Percentiles rank a stretch among this genome's conserved stretches.
These are phyloP conservation scores for Muricea muricata DNA, from an alignment of 92 coral and sea anemone species.

Conservation along the genomic window DNA sequence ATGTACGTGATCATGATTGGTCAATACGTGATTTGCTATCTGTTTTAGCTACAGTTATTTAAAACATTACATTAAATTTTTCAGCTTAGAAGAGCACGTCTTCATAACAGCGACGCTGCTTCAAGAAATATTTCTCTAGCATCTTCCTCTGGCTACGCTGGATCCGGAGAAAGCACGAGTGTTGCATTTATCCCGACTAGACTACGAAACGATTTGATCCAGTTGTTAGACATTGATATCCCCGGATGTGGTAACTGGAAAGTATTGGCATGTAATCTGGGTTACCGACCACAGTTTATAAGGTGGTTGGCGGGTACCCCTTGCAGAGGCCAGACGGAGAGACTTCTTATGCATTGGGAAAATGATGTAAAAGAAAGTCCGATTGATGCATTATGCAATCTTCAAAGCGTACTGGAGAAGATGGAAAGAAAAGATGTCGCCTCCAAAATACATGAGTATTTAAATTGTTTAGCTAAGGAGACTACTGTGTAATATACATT, in stretches of 20 bases:
- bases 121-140: background rate
- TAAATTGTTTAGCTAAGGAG: background rate
- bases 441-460: background rate
- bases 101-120: background rate
- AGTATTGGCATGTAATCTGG: background rate
- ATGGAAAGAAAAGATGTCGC: background rate
- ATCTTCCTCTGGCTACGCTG: background rate
- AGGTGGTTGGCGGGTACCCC: background rate
- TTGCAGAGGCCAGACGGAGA: background rate
- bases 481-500: background rate
- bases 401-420: background rate
- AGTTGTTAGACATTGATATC: background rate
- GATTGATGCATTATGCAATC: background rate
- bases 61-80: background rate
- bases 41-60: too few species aligned
- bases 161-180: constrained; percentile 9
- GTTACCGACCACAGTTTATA: background rate
- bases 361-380: background rate
- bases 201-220: background rate
- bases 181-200: background rate
- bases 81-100: background rate
- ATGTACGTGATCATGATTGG: too few species aligned
- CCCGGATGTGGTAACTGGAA: background rate
- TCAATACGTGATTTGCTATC: too few species aligned
- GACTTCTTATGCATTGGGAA: background rate